A percentile compares a stretch with the other conserved stretches of the same genome.
phyloP scores from a whole-genome alignment of 2,797 vertebrate species.

The Manis javanica region DNA sequence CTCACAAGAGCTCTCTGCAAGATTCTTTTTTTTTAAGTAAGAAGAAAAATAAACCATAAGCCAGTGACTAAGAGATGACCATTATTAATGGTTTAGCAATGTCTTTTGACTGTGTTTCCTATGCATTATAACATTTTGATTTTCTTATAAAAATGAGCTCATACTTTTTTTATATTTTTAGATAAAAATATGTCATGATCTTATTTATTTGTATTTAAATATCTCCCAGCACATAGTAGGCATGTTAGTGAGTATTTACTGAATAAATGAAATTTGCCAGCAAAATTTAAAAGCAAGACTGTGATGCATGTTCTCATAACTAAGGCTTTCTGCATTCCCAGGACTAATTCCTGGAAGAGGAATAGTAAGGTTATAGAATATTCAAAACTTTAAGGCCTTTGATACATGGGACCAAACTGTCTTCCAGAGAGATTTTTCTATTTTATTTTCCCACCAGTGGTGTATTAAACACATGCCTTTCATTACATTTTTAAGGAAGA shows the following conservation, averaged over 20 bases:
- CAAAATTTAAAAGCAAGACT: neutral
- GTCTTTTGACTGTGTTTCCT: conserved; percentile 8
- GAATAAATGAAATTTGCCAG: conserved; percentile 15
- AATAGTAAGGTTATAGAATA: conserved; percentile 18
- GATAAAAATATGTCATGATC: conserved; percentile 16
- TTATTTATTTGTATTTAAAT: conserved; percentile 50
- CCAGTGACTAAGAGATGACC: neutral
- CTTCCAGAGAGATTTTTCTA: neutral
- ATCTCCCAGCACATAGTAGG: neutral
- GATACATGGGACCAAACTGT: neutral
- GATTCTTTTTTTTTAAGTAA: neutral
- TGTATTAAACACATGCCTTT: neutral
- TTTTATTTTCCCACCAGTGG: neutral
- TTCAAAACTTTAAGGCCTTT: neutral
- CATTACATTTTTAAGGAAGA: neutral
- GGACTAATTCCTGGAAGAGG: neutral
- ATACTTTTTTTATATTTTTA: neutral
- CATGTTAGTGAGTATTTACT: neutral
- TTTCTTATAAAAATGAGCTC: neutral
- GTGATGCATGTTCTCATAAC: neutral
- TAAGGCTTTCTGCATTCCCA: neutral
- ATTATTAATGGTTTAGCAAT: neutral
- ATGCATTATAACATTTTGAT: neutral
- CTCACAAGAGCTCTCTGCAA: neutral
- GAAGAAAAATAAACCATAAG: neutral